phyloP scores from a whole-genome alignment of 2,888 invertebrate species.

The Octonoba sinensis region DNA sequence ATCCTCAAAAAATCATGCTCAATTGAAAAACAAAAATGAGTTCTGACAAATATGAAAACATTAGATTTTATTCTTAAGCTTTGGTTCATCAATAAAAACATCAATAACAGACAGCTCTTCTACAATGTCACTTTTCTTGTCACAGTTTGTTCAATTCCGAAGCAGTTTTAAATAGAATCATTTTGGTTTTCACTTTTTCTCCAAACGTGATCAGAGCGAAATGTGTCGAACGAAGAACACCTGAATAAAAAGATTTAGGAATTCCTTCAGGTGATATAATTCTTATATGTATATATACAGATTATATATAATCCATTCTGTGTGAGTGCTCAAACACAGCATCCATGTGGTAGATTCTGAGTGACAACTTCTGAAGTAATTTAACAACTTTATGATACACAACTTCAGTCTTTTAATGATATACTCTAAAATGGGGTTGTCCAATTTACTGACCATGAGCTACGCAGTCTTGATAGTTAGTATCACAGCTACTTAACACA shows the following conservation, averaged over 20 bases:
- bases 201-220: too few species aligned
- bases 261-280: conserved; percentile 14
- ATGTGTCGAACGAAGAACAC: neutral
- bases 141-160: conserved; percentile 57
- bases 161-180: conserved; percentile 55
- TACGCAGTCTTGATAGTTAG: too few species aligned
- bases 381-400: too few species aligned
- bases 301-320: neutral
- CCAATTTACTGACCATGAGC: too few species aligned
- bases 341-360: neutral
- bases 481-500: too few species aligned
- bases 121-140: conserved; percentile 49
- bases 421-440: too few species aligned
- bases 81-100: conserved; percentile 64
- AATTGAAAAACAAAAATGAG: too few species aligned
- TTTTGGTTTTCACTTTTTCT: conserved; percentile 13
- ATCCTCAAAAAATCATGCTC: too few species aligned
- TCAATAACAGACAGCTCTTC: conserved; percentile 63
- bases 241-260: conserved; percentile 26
- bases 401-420: too few species aligned
- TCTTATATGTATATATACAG: conserved; percentile 16
- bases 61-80: conserved; percentile 63
- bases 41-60: conserved; percentile 41
- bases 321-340: neutral
- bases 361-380: too few species aligned